phyloP scores from a whole-genome alignment of 2,888 invertebrate species.

The Syrista parreyssii region DNA sequence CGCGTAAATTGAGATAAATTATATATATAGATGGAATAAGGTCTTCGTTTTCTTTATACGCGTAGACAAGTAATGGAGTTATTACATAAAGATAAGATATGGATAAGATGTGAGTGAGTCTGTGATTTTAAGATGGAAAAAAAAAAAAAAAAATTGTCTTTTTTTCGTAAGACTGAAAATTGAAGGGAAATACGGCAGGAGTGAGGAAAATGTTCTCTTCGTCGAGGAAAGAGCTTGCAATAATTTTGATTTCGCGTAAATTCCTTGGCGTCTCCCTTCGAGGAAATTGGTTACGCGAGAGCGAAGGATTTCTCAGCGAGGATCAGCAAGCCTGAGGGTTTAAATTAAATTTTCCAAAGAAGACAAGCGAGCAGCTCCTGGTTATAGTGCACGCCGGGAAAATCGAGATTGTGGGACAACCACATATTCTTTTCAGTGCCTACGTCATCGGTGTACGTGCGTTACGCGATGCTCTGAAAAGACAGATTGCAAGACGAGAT shows the following conservation, averaged over 20 bases:
- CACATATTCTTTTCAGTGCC: not conserved
- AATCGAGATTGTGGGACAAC: not conserved
- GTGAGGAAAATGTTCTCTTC: not conserved
- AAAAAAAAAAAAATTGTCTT: not conserved
- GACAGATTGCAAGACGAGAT: not conserved
- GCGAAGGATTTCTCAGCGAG: constrained; percentile 17
- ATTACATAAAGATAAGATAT: not conserved
- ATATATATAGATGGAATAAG: not conserved
- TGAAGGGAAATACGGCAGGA: not conserved
- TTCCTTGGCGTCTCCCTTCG: constrained; percentile 34
- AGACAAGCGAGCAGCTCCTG: constrained; percentile 26
- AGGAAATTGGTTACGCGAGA: constrained; percentile 34
- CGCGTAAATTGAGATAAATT: not conserved
- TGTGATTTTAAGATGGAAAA: not conserved
- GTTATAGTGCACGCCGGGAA: constrained; percentile 3
- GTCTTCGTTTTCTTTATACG: not conserved
- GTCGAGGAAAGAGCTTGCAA: not conserved
- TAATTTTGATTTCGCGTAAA: not conserved
- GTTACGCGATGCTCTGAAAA: not conserved
- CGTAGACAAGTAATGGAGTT: not conserved
- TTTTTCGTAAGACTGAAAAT: not conserved
- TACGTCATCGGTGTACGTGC: not conserved
- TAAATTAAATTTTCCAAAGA: constrained; percentile 46
- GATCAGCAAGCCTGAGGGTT: constrained; percentile 24
- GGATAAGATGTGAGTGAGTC: not conserved